Evolutionary conservation across 2,797 vertebrate genomes (phyloP).

Genomic region (Peromyscus eremicus): DNA sequence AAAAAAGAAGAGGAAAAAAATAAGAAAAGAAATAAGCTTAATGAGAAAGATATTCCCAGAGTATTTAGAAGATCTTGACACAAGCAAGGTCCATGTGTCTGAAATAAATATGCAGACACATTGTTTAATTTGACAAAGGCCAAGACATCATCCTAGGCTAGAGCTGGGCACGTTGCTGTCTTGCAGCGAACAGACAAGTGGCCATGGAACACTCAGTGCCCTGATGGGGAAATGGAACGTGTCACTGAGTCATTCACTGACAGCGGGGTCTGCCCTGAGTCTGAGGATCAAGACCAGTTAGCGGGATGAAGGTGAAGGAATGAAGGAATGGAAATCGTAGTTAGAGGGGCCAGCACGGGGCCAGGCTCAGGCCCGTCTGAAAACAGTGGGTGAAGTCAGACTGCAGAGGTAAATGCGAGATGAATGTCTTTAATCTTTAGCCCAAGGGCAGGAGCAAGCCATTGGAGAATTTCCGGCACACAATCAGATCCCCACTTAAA

Average conservation of each 20-base stretch:
- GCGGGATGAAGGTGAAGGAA: not conserved
- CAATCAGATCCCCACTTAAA: not conserved
- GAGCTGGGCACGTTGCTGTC: too few relatives aligned
- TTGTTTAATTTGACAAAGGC: not conserved
- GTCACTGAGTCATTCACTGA: not conserved
- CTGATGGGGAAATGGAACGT: not conserved
- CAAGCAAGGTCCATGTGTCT: not conserved
- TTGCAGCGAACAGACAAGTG: not conserved
- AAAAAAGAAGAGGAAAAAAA: too few relatives aligned
- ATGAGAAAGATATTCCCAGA: not conserved
- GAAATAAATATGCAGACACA: not conserved
- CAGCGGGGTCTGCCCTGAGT: not conserved
- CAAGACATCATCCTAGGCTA: not conserved
- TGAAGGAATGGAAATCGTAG: not conserved
- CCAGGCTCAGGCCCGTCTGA: not conserved
- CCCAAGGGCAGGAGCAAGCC: not conserved
- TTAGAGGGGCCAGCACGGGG: not conserved
- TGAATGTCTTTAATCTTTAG: not conserved
- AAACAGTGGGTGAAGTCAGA: not conserved
- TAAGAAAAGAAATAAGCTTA: not conserved
- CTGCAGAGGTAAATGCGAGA: not conserved
- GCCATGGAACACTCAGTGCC: rapidly evolving
- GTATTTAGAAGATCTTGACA: not conserved
- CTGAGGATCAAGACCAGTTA: not conserved
- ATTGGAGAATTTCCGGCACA: not conserved